These are phyloP conservation scores for Aspidoscelis tigris DNA, from an alignment of 2,113 vertebrate species.

Conservation along the genomic window DNA sequence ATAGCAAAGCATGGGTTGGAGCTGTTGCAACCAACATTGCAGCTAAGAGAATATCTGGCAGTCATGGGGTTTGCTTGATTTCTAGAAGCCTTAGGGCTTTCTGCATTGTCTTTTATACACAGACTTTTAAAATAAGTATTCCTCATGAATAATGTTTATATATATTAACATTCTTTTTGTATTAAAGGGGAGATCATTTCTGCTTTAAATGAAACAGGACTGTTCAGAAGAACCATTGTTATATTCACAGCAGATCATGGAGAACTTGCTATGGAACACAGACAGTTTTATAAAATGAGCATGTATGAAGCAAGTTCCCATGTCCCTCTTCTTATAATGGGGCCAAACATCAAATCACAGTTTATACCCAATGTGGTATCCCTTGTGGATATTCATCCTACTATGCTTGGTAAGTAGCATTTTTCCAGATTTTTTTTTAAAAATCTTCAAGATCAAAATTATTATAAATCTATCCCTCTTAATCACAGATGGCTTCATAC, in stretches of 20 bases:
- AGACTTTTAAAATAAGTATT: neutral
- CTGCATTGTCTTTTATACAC: neutral
- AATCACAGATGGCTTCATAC: neutral
- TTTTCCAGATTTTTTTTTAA: neutral
- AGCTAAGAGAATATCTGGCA: no score
- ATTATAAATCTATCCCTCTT: neutral
- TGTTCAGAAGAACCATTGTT: conserved; percentile 84
- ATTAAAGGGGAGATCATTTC: conserved; percentile 86
- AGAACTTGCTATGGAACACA: conserved; percentile 96
- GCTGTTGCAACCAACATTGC: no score
- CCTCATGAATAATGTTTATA: neutral
- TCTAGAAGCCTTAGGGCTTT: neutral
- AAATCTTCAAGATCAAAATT: neutral
- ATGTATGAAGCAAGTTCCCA: conserved; percentile 97
- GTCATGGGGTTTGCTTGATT: no score
- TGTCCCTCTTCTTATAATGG: conserved; percentile 89
- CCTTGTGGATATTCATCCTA: conserved; percentile 95
- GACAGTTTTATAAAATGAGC: conserved; percentile 99
- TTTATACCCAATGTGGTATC: conserved; percentile 83
- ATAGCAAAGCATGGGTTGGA: no score
- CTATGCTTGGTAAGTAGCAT: conserved; percentile 86
- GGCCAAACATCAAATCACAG: conserved; percentile 80
- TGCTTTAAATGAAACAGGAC: conserved; percentile 78
- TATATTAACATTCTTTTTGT: conserved; percentile 13
- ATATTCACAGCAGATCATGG: conserved; percentile 95